Evolutionary conservation across 2,797 vertebrate species (phyloP), one percentile per base, ranked within the genome.

Genomic region (Simalia tracyae): DNA sequence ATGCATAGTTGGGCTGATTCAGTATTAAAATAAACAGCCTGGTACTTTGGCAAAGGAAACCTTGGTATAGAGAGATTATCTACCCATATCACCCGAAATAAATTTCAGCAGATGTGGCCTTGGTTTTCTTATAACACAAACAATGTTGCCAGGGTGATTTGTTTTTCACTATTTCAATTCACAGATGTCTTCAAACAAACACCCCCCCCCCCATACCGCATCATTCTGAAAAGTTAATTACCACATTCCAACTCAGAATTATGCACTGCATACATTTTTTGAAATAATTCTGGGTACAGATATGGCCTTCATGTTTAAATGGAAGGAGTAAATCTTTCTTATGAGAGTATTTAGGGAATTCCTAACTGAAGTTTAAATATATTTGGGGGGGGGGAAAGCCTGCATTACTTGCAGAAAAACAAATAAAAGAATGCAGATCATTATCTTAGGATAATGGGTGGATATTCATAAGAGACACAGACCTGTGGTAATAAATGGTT

Each of bases 1-100:
- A 85, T 94, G 92, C 31, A 88, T 7, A 56, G 3, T 42, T 81
- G 19, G 36, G 24, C 91, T 84, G 85, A 88, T 90, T 60, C 89
- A 81, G 11, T 72, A 36, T 68, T 57, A 57, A 91, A 72, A 56
- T 31, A 46, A 76, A 24, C 15, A 64, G n/a, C 19, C 19, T 86
- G 14, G 12, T 46, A 57, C n/a, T 86, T 31, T 54, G 19, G n/a
- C 66, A 24, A 26, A 86, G 50, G 26, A 91, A 66, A 57, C 22
- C n/a, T 91, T 91, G 84, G 24, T 68, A 28, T 46, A 54, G 57
- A 56, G 64, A 68, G 14, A 59, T 85, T 86, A 66, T 28, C n/a
- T n/a, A 86, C 14, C 12, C 50, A 66, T 66, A 68, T 68, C 26
- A 3, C 26, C 2, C 24, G 36, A 57, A 28, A 28, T 86, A 57